Evolutionary conservation across 2,888 invertebrate genomes (phyloP).

Genomic region (Drosophila kuntzei): DNA sequence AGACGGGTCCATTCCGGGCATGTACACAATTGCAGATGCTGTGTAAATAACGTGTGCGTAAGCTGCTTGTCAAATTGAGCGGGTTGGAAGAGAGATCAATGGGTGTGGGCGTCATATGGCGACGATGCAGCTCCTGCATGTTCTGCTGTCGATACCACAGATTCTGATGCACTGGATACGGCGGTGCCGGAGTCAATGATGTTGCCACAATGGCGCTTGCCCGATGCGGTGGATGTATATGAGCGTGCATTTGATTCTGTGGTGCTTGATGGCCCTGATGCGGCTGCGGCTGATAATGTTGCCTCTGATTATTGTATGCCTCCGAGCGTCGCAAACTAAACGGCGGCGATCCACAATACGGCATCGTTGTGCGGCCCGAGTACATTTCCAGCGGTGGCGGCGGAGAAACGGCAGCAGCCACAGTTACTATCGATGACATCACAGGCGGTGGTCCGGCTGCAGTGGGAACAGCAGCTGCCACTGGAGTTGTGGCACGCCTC

Average conservation of each 20-base stretch:
- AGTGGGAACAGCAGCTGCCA: constrained; percentile 45
- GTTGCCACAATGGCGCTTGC: constrained; percentile 69
- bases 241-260: constrained; percentile 77
- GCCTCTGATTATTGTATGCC: constrained; percentile 69
- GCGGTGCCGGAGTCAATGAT: constrained; percentile 86
- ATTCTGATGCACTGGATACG: constrained; percentile 91
- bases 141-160: constrained; percentile 91
- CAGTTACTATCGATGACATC: constrained; percentile 57
- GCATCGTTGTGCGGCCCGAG: constrained; percentile 77
- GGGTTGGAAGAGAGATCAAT: constrained; percentile 85
- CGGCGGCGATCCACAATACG: constrained; percentile 84
- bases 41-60: constrained; percentile 81
- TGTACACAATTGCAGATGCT: constrained; percentile 84
- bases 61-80: constrained; percentile 81
- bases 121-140: constrained; percentile 87
- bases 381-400: constrained; percentile 79
- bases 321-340: constrained; percentile 69
- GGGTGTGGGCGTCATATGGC: constrained; percentile 85
- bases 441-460: constrained; percentile 48
- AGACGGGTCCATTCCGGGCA: constrained; percentile 83
- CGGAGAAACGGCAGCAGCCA: constrained; percentile 73
- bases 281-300: constrained; percentile 71
- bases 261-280: constrained; percentile 78
- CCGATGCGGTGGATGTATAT: constrained; percentile 70
- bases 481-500: constrained; percentile 40